Base-by-base conservation (phyloP, 2,113 vertebrate species). In the Peromyscus californicus region DNA sequence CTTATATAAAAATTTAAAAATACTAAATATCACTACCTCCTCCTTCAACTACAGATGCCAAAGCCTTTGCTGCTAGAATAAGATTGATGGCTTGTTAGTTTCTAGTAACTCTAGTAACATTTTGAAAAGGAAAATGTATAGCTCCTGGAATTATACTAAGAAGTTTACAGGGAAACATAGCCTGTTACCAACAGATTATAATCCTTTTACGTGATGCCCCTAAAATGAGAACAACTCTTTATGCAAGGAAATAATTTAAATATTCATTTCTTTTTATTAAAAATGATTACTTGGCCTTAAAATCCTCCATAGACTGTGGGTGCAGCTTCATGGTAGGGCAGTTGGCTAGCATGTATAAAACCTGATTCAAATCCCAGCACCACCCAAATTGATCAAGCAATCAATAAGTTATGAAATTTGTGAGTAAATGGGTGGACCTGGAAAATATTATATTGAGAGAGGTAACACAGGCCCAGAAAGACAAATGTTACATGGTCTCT, bases 101-200 rank as follows among this genome's bases (percentile, higher is more conserved):
- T 72, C 5, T 82, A 85, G 89, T 69, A 29, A 75, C 39, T 93
- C 80, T 51, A 65, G 89, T 67, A 9, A 67, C 31, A 42, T 31
- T 16, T 84, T 85, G 36, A 21, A 48, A 78, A 42, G 11, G 9
- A 26, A 75, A 1, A 24, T 59, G 2, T 4, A 22, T 78, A 63
- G 76, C 12, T 29, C 85, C 26, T 67, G 74, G 93, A 93, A 72
- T 65, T 48, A 11, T 67, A 45, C 4, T 12, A 29, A 79, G 16
- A 79, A 29, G 7, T 31, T 90, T 29, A 89, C 94, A 87, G 42
- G 24, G 45, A 92, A 97, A 90, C 82, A 45, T 6, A 48, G 22
- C 31, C 65, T 45, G 5, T 65, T 93, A 65, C 1, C 39, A 61
- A 69, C 33, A 84, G 39, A 84, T 65, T 69, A 1, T 45, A 74